These are phyloP conservation scores for Agapetus fuscipes DNA, from an alignment of 2,888 invertebrate genomes.

Conservation along the genomic window DNA sequence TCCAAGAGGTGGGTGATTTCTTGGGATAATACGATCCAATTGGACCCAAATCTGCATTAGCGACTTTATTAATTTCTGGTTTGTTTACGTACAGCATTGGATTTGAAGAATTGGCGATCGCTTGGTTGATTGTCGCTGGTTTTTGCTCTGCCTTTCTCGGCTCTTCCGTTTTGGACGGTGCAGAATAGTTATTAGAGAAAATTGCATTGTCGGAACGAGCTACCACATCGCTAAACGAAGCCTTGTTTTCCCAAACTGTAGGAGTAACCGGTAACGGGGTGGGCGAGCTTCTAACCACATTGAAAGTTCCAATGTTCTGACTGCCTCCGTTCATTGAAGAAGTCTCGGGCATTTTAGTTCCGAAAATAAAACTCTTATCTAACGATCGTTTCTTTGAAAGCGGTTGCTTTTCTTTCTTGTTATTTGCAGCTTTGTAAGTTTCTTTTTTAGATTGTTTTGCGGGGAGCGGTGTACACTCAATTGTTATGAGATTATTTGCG, in stretches of 20 bases:
- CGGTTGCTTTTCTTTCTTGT: slow-evolving; percentile 22
- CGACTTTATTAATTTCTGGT: slow-evolving; percentile 24
- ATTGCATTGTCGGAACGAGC: slow-evolving; percentile 38
- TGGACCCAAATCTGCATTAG: slow-evolving; percentile 29
- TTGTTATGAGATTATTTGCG: slow-evolving; percentile 19
- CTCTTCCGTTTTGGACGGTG: slow-evolving; percentile 12
- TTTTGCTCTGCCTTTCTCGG: slow-evolving; percentile 11
- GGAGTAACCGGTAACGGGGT: slow-evolving; percentile 25
- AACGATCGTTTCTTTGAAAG: slow-evolving; percentile 23
- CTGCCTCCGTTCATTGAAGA: slow-evolving; percentile 16
- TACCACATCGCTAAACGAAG: slow-evolving; percentile 51
- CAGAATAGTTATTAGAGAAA: slow-evolving; percentile 8
- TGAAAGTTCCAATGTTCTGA: slow-evolving; percentile 21
- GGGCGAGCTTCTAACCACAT: slow-evolving; percentile 20
- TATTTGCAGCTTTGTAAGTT: slow-evolving; percentile 15
- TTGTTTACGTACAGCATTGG: slow-evolving; percentile 3
- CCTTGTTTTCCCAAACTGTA: slow-evolving; percentile 41
- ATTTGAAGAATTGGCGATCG: not conserved
- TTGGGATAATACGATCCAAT: slow-evolving; percentile 30
- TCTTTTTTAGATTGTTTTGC: slow-evolving; percentile 21
- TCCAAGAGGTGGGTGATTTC: slow-evolving; percentile 18
- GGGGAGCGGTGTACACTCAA: slow-evolving; percentile 18
- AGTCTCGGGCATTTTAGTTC: slow-evolving; percentile 21
- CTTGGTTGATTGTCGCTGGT: not conserved
- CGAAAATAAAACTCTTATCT: slow-evolving; percentile 22